Conservation (phyloP, 53 echinoderm and acorn worm genomes). For the Luidia sarsii region DNA sequence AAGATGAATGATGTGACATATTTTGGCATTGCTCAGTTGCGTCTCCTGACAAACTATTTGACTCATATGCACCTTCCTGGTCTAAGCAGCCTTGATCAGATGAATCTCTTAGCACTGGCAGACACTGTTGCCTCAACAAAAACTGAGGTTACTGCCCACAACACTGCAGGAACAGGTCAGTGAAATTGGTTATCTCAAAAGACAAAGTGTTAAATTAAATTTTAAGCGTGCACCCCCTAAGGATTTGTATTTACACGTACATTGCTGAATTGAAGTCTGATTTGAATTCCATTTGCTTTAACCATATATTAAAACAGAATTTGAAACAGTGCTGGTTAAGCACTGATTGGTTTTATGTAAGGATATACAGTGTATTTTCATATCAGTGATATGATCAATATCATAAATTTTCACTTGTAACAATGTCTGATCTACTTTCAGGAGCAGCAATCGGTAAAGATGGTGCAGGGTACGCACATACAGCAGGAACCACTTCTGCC, state of each 20-base stretch:
- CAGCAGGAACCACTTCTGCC: constrained; percentile 61
- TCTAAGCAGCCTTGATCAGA: constrained; percentile 90
- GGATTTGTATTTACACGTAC: too few relatives aligned
- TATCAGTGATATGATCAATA: too few relatives aligned
- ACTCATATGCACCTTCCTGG: constrained; percentile 97
- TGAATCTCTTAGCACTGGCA: constrained; percentile 94
- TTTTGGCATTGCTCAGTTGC: constrained; percentile 87
- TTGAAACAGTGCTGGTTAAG: too few relatives aligned
- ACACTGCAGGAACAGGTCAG: constrained; percentile 80
- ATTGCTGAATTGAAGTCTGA: too few relatives aligned
- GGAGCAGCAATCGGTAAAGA: constrained; percentile 89
- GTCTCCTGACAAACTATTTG: constrained; percentile 90
- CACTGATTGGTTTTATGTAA: too few relatives aligned
- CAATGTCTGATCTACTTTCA: not conserved
- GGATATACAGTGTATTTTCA: too few relatives aligned
- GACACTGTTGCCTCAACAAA: constrained; percentile 94
- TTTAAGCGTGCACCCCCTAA: too few relatives aligned
- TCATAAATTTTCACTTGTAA: too few relatives aligned
- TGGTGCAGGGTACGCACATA: constrained; percentile 93
- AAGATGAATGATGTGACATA: constrained; percentile 84
- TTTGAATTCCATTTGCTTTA: too few relatives aligned
- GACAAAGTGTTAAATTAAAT: too few relatives aligned
- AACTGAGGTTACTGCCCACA: constrained; percentile 87
- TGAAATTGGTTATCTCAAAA: not conserved
- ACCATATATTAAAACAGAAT: too few relatives aligned